Evolutionary conservation across 2,797 vertebrate species (phyloP).

Genomic region (Sphenodon punctatus): DNA sequence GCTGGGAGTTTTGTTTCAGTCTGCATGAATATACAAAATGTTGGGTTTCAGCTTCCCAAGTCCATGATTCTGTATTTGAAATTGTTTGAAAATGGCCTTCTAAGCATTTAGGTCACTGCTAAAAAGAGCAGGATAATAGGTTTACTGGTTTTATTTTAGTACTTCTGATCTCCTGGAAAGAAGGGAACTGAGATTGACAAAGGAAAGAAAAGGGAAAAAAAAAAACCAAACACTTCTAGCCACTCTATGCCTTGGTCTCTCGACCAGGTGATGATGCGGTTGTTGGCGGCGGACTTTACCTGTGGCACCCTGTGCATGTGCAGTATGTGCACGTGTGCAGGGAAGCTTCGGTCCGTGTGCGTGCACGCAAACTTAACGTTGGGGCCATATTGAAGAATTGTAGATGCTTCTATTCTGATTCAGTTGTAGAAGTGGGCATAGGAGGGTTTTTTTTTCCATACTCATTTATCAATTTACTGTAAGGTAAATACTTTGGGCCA

Average conservation of each 20-base stretch:
- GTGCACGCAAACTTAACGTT: too few species aligned
- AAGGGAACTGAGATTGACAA: too few species aligned
- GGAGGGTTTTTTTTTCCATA: not conserved
- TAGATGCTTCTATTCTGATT: not conserved
- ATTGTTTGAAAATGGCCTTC: slow-evolving; percentile 1
- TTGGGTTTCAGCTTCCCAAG: not conserved
- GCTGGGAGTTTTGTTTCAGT: not conserved
- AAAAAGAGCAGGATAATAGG: not conserved
- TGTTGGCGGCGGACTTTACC: not conserved
- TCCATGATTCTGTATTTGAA: not conserved
- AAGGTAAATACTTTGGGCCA: not conserved
- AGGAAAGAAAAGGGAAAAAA: too few species aligned
- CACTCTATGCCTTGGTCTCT: too few species aligned
- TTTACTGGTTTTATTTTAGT: not conserved
- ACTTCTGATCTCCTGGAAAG: not conserved
- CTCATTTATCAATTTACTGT: not conserved
- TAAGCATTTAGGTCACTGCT: not conserved
- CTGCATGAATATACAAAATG: not conserved
- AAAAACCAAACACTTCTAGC: too few species aligned
- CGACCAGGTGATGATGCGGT: too few species aligned
- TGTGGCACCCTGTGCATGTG: too few species aligned
- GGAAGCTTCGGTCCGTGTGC: too few species aligned
- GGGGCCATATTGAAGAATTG: accelerated
- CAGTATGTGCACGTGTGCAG: too few species aligned
- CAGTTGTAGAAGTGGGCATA: not conserved